These are phyloP conservation scores for Caenorhabditis auriculariae DNA, from an alignment of 2,888 invertebrate species.

Conservation along the genomic window DNA sequence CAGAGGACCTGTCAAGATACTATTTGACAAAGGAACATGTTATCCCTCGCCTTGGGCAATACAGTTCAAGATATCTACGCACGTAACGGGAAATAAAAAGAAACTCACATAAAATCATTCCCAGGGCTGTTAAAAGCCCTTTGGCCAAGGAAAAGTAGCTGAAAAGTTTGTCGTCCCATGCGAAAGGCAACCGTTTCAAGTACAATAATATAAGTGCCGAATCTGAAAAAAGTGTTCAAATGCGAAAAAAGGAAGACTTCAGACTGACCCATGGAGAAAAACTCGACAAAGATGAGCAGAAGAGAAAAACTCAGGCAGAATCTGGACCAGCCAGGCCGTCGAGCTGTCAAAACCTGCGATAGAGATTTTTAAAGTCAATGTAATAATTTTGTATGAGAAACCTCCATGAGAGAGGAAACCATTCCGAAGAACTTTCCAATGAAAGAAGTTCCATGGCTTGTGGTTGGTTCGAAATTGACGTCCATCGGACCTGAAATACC, in stretches of 20 bases:
- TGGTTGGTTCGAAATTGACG: no score
- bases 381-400: no score
- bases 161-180: constrained; percentile 53
- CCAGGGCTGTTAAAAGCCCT: constrained; percentile 24
- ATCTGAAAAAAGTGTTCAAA: constrained; percentile 34
- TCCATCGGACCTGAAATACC: no score
- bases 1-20: constrained; percentile 49
- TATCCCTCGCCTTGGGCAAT: not conserved
- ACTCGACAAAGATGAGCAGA: constrained; percentile 54
- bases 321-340: constrained; percentile 50
- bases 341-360: constrained; percentile 37
- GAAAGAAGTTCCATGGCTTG: no score
- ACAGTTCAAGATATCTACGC: no score
- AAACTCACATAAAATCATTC: constrained; percentile 34
- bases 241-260: not conserved
- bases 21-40: not conserved
- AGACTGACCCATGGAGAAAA: constrained; percentile 48
- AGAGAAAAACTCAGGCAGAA: constrained; percentile 52
- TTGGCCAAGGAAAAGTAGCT: constrained; percentile 34
- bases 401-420: no score
- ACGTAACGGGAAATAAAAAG: not conserved
- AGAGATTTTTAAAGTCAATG: no score
- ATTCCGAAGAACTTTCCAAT: no score
- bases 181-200: constrained; percentile 54
- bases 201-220: constrained; percentile 40